Conservation (phyloP, 2,888 invertebrate species). For the Tetramorium bicarinatum region DNA sequence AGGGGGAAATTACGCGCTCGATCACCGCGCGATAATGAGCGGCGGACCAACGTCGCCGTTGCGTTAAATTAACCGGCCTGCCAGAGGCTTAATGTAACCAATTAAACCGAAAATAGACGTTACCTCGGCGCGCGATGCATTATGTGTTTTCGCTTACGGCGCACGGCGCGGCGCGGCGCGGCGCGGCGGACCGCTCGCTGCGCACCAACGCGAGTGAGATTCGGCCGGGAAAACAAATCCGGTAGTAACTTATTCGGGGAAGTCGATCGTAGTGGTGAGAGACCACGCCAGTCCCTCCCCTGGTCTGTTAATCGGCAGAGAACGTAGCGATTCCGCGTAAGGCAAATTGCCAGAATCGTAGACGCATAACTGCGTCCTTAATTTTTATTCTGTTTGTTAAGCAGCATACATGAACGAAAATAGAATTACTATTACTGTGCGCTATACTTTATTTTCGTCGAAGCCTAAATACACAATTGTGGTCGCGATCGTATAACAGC, state of each 20-base stretch:
- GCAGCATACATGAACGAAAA: not conserved
- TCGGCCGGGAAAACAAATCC: constrained; percentile 46
- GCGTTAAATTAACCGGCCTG: constrained; percentile 47
- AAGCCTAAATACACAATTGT: not conserved
- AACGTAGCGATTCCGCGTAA: constrained; percentile 12
- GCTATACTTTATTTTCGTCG: not conserved
- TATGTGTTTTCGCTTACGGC: constrained; percentile 41
- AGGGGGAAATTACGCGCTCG: constrained; percentile 26
- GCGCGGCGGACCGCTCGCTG: constrained; percentile 40
- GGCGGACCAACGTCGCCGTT: constrained; percentile 34
- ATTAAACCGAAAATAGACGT: constrained; percentile 54
- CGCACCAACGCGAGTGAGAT: constrained; percentile 12
- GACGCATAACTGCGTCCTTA: not conserved
- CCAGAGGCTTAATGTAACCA: constrained; percentile 46
- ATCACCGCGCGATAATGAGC: constrained; percentile 28
- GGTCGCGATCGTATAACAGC: not conserved
- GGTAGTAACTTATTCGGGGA: constrained; percentile 38
- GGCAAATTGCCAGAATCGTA: not conserved
- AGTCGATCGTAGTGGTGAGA: constrained; percentile 11
- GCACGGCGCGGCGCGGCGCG: constrained; percentile 11
- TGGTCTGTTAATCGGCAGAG: constrained; percentile 3
- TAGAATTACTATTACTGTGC: not conserved
- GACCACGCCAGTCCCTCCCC: not conserved
- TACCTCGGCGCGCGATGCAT: constrained; percentile 42
- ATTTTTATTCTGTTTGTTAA: constrained; percentile 5